phyloP scores from a whole-genome alignment of 2,113 vertebrate genomes.

The Pelecanoides urinatrix region DNA sequence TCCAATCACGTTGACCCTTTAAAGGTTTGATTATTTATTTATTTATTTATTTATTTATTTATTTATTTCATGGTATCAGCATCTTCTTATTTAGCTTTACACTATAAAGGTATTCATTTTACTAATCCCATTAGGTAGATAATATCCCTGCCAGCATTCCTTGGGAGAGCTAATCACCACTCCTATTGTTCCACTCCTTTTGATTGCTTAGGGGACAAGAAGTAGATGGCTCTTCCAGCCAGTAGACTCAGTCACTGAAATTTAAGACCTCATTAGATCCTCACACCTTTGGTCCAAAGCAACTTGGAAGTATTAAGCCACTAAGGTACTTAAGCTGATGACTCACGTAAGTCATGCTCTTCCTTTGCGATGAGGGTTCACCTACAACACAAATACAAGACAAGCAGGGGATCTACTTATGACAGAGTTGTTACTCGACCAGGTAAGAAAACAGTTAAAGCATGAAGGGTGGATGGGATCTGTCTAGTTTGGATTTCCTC shows the following conservation, averaged over 20 bases:
- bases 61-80: background rate
- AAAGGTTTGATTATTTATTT: background rate
- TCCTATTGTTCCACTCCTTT: background rate
- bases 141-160: background rate
- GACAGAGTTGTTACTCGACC: background rate
- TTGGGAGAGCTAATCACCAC: background rate
- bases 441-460: background rate
- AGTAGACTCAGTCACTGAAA: background rate
- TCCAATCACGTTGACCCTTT: background rate
- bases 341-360: background rate
- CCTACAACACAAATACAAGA: background rate
- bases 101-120: background rate
- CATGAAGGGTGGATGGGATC: background rate
- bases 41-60: too few species aligned
- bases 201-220: background rate
- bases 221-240: background rate
- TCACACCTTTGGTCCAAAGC: conserved; percentile 8
- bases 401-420: background rate
- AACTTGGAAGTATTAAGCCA: background rate
- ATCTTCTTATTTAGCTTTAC: background rate
- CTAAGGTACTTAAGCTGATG: background rate
- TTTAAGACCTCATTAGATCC: conserved; percentile 17
- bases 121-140: background rate
- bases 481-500: background rate
- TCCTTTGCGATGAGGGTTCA: background rate